These are phyloP conservation scores for Conomelus anceps DNA, from an alignment of 2,888 invertebrate genomes.

Conservation along the genomic window DNA sequence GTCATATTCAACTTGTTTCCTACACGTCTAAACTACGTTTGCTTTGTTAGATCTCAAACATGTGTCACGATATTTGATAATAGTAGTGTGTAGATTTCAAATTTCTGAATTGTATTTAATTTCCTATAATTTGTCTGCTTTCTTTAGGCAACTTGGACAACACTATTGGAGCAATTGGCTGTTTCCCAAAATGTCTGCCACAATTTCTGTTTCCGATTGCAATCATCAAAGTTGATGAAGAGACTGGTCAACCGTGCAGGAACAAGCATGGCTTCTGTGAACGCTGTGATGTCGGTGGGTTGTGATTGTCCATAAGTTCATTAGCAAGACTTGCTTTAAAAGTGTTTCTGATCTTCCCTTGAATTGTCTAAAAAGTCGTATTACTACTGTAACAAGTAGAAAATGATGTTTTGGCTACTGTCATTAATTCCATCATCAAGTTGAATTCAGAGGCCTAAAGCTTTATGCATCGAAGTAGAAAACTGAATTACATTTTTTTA, in stretches of 20 bases:
- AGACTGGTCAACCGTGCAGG: slow-evolving; percentile 58
- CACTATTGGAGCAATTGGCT: slow-evolving; percentile 85
- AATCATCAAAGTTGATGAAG: slow-evolving; percentile 57
- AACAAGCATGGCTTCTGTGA: slow-evolving; percentile 60
- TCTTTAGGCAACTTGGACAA: slow-evolving; percentile 82
- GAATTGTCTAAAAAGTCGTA: too few species aligned
- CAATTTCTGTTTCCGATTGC: slow-evolving; percentile 59
- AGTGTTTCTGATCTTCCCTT: too few species aligned
- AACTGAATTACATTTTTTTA: too few species aligned
- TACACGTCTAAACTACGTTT: not conserved
- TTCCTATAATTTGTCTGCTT: slow-evolving; percentile 7
- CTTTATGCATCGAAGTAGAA: too few species aligned
- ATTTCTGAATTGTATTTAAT: not conserved
- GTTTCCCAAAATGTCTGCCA: slow-evolving; percentile 62
- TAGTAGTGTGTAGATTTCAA: slow-evolving; percentile 56
- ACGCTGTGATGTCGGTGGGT: slow-evolving; percentile 62
- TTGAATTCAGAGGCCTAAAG: too few species aligned
- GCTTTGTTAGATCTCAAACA: not conserved
- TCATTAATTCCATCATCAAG: not conserved
- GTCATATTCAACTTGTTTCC: too few species aligned
- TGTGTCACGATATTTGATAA: too few species aligned
- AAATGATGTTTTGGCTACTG: not conserved
- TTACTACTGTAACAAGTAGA: too few species aligned
- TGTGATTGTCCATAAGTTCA: too few species aligned
- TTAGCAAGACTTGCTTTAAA: too few species aligned